These are phyloP conservation scores for Diacarnus erythraeanus DNA, from an alignment of 37 sponge, comb jelly and placozoan genomes.

Conservation along the genomic window DNA sequence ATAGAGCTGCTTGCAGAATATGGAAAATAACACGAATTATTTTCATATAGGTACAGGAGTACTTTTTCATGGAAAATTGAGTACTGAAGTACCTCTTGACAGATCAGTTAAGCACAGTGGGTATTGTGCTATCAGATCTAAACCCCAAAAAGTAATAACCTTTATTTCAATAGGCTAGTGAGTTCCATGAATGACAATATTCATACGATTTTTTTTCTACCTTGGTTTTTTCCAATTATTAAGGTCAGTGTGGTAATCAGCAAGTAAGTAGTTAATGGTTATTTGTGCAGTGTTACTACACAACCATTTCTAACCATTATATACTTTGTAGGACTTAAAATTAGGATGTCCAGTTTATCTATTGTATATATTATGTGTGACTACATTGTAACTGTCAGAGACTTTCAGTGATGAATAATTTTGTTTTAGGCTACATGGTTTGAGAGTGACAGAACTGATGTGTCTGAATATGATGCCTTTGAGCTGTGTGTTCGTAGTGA, in stretches of 20 bases:
- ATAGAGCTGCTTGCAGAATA: too few species aligned
- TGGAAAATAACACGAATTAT: too few species aligned
- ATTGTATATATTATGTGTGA: neutral
- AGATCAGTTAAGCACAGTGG: conserved; percentile 57
- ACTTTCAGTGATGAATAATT: neutral
- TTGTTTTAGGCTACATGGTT: conserved; percentile 41
- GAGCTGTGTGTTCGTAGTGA: conserved; percentile 82
- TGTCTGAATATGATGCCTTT: conserved; percentile 83
- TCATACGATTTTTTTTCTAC: too few species aligned
- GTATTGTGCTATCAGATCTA: conserved; percentile 85
- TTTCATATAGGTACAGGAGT: conserved; percentile 52
- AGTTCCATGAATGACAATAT: neutral
- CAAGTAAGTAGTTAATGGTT: too few species aligned
- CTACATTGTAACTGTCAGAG: neutral
- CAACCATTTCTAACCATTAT: neutral
- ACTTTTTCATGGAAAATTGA: conserved; percentile 71
- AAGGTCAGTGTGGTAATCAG: too few species aligned
- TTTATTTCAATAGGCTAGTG: neutral
- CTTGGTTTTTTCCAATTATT: too few species aligned
- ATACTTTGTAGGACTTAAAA: neutral
- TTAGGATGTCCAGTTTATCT: neutral
- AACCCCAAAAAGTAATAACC: conserved; percentile 52
- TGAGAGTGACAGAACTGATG: conserved; percentile 45
- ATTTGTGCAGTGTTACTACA: too few species aligned
- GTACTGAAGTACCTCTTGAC: conserved; percentile 38